Evolutionary conservation across 2,888 invertebrate genomes (phyloP).

Genomic region (Apeira syringaria): DNA sequence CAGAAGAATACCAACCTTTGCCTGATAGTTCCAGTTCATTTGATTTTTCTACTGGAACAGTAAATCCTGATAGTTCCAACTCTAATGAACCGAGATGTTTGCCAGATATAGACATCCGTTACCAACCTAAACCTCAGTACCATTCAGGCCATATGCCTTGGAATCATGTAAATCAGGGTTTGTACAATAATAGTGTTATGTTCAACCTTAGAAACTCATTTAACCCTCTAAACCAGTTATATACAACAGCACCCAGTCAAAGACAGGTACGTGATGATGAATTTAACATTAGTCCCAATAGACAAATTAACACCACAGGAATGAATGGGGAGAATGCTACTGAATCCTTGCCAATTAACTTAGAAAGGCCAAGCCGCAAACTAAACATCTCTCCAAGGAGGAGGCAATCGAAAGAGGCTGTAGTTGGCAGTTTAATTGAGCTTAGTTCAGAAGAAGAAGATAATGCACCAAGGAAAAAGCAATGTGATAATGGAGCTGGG

Average conservation of each 20-base stretch:
- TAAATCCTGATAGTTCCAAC: slow-evolving; percentile 47
- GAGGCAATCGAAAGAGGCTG: slow-evolving; percentile 67
- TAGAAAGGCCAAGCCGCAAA: slow-evolving; percentile 72
- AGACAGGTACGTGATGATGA: slow-evolving; percentile 1
- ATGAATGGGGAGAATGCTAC: neutral
- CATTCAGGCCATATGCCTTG: slow-evolving; percentile 53
- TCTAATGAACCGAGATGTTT: slow-evolving; percentile 43
- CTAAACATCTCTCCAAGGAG: slow-evolving; percentile 73
- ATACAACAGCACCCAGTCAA: slow-evolving; percentile 37
- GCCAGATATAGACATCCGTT: slow-evolving; percentile 62
- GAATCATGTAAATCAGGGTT: slow-evolving; percentile 12
- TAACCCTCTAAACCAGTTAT: slow-evolving; percentile 45
- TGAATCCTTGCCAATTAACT: slow-evolving; percentile 23
- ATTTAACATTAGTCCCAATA: neutral
- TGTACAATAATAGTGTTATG: slow-evolving; percentile 58
- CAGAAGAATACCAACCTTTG: slow-evolving; percentile 75
- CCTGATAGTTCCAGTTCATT: slow-evolving; percentile 73
- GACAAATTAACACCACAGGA: neutral
- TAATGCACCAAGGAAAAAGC: slow-evolving; percentile 59
- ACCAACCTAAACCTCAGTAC: slow-evolving; percentile 66
- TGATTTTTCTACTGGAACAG: slow-evolving; percentile 53
- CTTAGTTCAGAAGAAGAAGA: slow-evolving; percentile 80
- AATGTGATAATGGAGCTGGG: slow-evolving; percentile 47
- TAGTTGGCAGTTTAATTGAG: slow-evolving; percentile 66
- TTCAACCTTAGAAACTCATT: slow-evolving; percentile 54